Base-by-base conservation (phyloP, 2,888 invertebrate species). In the Tricholauxania praeusta region DNA sequence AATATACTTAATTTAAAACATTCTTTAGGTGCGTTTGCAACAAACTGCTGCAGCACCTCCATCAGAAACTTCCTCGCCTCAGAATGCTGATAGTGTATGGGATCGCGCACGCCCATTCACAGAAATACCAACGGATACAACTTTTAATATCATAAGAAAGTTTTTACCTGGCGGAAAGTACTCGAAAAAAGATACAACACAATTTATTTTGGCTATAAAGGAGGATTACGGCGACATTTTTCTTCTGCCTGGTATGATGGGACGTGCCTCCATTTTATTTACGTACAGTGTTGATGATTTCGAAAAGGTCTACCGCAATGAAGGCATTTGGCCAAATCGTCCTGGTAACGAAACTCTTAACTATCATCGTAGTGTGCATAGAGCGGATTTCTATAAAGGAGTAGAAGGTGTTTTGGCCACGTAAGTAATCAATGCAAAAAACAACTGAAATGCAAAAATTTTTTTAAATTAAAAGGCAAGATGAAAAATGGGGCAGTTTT, bases 401-500 rank as follows among this genome's bases (percentile, higher is more conserved):
- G 65, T 76, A 12, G 78, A 79, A 19, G 75, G 75, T 4, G 22
- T 75, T 14, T 32, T 75, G 14, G 12, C 72, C 39, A 53, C 72
- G 74, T 74, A 72, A 67, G 75, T 68, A 53, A n/a, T n/a, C n/a
- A n/a, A n/a, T n/a, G 15, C 77, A 77, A 14, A 53, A 59, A 10
- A 28, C 28, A 28, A 28, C 28, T 4, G 3, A 28, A 28, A 3
- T 28, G 2, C 47, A n/a, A 55, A 55, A 55, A 55, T 12, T 1
- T 10, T 55, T 22, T 55, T 22, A 3, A 19, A 52, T 15, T 17
- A n/a, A 5, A 15, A 77, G 77, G 2, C 77, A 78, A 74, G 93
- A 92, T 1, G 88, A 90, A 15, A 88, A 90, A 77, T 93, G 93
- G 93, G 89, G 90, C 55, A 88, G 90, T 68, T 89, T 93, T 77